Percentiles rank a stretch among this genome's conserved stretches.
Conservation (phyloP, 1,140 invertebrate species). For the Bombus terrestris region DNA sequence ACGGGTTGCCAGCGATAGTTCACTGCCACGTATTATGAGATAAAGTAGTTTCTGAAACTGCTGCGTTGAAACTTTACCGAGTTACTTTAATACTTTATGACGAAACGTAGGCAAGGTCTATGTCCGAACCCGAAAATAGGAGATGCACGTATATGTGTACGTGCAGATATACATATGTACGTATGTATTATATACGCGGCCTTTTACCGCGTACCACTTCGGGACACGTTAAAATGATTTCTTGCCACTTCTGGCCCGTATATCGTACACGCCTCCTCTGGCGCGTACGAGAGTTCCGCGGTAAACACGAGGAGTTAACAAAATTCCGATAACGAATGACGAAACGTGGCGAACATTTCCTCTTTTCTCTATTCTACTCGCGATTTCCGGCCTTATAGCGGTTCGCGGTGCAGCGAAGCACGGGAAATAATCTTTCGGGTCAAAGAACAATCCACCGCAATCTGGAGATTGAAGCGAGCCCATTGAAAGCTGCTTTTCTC, state of each 20-base stretch:
- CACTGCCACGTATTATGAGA: slow-evolving; percentile 32
- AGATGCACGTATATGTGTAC: neutral
- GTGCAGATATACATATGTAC: neutral
- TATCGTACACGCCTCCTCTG: neutral
- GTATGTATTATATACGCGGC: slow-evolving; percentile 7
- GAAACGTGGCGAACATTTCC: slow-evolving; percentile 31
- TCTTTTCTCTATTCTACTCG: neutral
- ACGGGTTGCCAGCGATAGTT: slow-evolving; percentile 18
- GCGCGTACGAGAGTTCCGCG: neutral
- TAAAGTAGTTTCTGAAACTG: slow-evolving; percentile 46
- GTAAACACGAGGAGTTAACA: slow-evolving; percentile 43
- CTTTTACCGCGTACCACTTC: slow-evolving; percentile 36
- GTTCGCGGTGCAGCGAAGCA: slow-evolving; percentile 7
- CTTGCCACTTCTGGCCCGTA: slow-evolving; percentile 16
- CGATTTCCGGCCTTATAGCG: slow-evolving; percentile 14
- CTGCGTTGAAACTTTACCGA: slow-evolving; percentile 36
- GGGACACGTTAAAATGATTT: slow-evolving; percentile 52
- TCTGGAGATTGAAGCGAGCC: slow-evolving; percentile 21
- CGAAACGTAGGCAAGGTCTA: slow-evolving; percentile 20
- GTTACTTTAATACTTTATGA: slow-evolving; percentile 40
- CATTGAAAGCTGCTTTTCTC: neutral
- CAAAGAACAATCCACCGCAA: slow-evolving; percentile 49
- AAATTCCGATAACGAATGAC: slow-evolving; percentile 48
- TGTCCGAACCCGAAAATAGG: slow-evolving; percentile 1
- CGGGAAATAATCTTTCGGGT: slow-evolving; percentile 38